Evolutionary conservation across 2,113 vertebrate species (phyloP), one percentile per base, ranked within the genome.

Genomic region (Poicephalus meyeri): DNA sequence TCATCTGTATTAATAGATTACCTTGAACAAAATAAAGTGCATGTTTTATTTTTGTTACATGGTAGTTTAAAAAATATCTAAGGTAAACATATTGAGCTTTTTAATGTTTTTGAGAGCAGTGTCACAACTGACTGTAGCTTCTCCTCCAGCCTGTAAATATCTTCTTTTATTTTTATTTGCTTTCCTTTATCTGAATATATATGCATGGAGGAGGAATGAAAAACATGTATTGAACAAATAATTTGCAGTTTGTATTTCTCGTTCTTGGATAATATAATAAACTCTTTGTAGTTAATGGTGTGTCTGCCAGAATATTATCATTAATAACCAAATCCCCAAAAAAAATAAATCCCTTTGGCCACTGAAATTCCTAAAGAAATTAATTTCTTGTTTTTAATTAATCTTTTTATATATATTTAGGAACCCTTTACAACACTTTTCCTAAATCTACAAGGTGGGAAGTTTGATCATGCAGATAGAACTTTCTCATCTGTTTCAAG

Each of bases 401-500:
- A 47, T 52, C 19, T 84, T 81, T 63, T 52, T 21, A 2, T 52
- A 5, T 80, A 0, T 37, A 4, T 95, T 58, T 91, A 99, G 99
- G 99, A 99, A 61, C 99, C 99, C 35, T 99, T 99, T 97, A 99
- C 99, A 89, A 99, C 99, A 1, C 98, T 99, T 93, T 99, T 99
- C 97, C 98, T 99, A 14, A 99, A 99, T 98, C 98, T 99, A 44
- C 99, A 99, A 99, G 99, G 99, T 94, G 99, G 99, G 18, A 99
- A 99, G 96, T 99, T 99, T 97, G 99, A 99, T 96, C 99, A 99
- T 26, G 99, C 99, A 33, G 99, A 99, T 71, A 98, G 99, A 97
- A 99, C 99, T 6, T 99, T 99, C 97, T 99, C 99, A 14, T 99
- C 99, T 5, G 82, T 99, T 97, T 98, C 99, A 86, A 98, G 99